Evolutionary conservation across 1,140 invertebrate genomes (phyloP).

Genomic region (Conus betulinus): DNA sequence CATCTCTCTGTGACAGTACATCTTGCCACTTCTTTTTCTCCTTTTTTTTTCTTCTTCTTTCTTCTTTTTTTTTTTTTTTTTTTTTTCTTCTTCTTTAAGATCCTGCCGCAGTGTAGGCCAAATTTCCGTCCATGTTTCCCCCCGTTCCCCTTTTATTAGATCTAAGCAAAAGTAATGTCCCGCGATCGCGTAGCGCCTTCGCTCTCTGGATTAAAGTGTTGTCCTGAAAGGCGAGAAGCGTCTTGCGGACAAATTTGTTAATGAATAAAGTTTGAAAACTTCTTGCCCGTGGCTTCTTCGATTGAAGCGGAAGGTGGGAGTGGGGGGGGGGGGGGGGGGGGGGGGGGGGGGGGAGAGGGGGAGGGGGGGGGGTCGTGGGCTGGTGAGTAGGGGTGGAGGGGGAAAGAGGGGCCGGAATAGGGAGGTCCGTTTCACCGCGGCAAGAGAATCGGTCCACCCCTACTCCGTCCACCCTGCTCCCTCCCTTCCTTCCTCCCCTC

Average conservation of each 20-base stretch:
- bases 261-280: conserved; percentile 33
- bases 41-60: neutral
- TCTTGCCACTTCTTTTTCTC: neutral
- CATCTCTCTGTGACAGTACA: neutral
- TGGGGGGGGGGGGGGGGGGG: neutral
- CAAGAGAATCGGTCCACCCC: neutral
- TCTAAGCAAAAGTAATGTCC: conserved; percentile 25
- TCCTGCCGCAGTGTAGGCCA: neutral
- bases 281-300: neutral
- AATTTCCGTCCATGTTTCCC: neutral
- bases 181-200: neutral
- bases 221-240: neutral
- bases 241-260: conserved; percentile 28
- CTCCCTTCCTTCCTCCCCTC: neutral
- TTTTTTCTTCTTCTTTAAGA: neutral
- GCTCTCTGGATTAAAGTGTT: conserved; percentile 16
- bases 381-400: neutral
- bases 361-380: neutral
- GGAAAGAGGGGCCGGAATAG: neutral
- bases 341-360: neutral
- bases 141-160: conserved; percentile 22
- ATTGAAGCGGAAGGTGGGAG: neutral
- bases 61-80: neutral
- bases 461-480: neutral
- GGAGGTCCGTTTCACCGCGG: neutral